Conservation (phyloP, 2,113 vertebrate genomes). For the Gambusia holbrooki region DNA sequence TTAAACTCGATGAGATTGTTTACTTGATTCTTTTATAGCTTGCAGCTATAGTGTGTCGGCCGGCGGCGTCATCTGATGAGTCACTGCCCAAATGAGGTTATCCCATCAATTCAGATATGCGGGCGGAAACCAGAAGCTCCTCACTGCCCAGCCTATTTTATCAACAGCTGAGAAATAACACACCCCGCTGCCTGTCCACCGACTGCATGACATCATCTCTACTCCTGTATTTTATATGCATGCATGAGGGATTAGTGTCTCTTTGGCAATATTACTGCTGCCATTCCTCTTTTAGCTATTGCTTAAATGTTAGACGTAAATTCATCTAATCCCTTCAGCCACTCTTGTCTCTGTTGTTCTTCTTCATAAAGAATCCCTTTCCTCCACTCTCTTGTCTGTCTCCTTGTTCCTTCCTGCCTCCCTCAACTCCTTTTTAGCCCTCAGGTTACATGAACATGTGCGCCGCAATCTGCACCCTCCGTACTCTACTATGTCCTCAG, state of each 20-base stretch:
- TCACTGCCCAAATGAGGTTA: conserved; percentile 67
- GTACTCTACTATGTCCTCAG: conserved; percentile 52
- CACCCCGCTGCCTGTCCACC: conserved; percentile 40
- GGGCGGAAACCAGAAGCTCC: conserved; percentile 63
- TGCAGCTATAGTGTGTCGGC: conserved; percentile 26
- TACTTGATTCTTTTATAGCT: conserved; percentile 31
- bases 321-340: background rate
- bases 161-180: conserved; percentile 67
- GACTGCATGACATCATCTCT: conserved; percentile 63
- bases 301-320: conserved; percentile 7
- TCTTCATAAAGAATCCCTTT: conserved; percentile 6
- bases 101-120: conserved; percentile 62
- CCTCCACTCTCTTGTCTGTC: conserved; percentile 10
- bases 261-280: conserved; percentile 38
- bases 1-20: conserved; percentile 13
- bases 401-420: conserved; percentile 2
- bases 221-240: conserved; percentile 49
- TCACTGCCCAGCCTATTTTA: conserved; percentile 54
- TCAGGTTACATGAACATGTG: conserved; percentile 57
- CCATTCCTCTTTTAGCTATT: conserved; percentile 19
- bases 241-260: conserved; percentile 41
- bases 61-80: conserved; percentile 63
- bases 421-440: conserved; percentile 25
- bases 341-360: conserved; percentile 2
- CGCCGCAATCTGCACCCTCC: conserved; percentile 61